These are phyloP conservation scores for Drosophila sp. DNA, from an alignment of 1,140 invertebrate genomes.

Conservation along the genomic window DNA sequence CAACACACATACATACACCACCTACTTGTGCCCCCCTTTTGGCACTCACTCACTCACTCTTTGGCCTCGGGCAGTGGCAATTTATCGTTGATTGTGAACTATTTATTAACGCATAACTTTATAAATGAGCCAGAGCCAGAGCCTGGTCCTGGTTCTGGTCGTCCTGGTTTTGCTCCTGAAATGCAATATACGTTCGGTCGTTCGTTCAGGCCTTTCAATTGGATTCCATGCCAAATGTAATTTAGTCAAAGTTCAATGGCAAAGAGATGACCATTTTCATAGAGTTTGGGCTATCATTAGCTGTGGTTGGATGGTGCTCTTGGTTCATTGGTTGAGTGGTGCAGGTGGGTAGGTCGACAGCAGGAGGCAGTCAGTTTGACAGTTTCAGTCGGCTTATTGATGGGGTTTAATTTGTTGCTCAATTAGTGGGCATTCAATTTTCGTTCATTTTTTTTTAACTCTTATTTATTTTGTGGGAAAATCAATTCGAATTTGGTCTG, in stretches of 20 bases:
- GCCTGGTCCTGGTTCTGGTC: not conserved
- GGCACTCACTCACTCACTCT: constrained; percentile 2
- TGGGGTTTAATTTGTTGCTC: constrained; percentile 76
- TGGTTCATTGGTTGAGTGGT: not conserved
- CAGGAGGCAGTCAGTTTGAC: constrained; percentile 3
- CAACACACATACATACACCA: constrained; percentile 14
- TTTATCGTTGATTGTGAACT: constrained; percentile 77
- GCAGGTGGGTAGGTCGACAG: constrained; percentile 24
- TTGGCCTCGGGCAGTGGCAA: constrained; percentile 56
- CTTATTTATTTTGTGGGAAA: constrained; percentile 29
- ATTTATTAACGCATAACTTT: constrained; percentile 77
- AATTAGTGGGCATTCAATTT: constrained; percentile 68
- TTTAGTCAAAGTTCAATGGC: constrained; percentile 52
- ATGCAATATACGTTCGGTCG: constrained; percentile 3
- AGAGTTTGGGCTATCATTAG: constrained; percentile 15
- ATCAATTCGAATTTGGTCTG: not conserved
- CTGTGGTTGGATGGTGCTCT: not conserved
- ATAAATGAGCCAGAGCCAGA: constrained; percentile 52
- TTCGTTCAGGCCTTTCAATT: constrained; percentile 31
- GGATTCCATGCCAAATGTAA: constrained; percentile 50
- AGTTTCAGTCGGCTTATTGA: constrained; percentile 32
- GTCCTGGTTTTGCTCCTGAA: not conserved
- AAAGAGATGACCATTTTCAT: constrained; percentile 2
- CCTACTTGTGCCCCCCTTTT: not conserved
- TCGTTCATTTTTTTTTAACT: constrained; percentile 12